These are phyloP conservation scores for Etheostoma cragini DNA, from an alignment of 2,113 vertebrate species.

Conservation along the genomic window DNA sequence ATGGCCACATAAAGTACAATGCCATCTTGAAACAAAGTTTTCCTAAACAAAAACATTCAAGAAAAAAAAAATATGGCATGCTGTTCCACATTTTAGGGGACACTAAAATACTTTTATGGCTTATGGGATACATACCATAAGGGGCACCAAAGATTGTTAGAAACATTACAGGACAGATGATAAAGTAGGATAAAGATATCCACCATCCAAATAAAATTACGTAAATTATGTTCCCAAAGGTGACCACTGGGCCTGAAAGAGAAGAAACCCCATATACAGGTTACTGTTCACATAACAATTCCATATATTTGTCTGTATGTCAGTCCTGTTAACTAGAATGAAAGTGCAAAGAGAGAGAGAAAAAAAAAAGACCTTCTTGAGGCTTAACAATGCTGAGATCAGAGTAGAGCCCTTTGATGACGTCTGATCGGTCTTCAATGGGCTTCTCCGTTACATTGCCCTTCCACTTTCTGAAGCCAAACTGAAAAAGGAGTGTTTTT, in stretches of 20 bases:
- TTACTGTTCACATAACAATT: not conserved
- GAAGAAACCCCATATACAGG: not conserved
- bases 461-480: slow-evolving; percentile 95
- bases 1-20: slow-evolving; percentile 88
- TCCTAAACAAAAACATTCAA: slow-evolving; percentile 61
- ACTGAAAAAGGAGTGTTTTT: slow-evolving; percentile 72
- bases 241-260: slow-evolving; percentile 83
- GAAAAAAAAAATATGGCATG: not conserved
- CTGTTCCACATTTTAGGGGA: not conserved
- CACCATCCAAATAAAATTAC: slow-evolving; percentile 91
- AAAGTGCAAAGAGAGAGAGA: not conserved
- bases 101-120: not conserved
- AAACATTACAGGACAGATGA: slow-evolving; percentile 86
- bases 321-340: not conserved
- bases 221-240: slow-evolving; percentile 86
- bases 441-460: slow-evolving; percentile 88
- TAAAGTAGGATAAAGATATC: slow-evolving; percentile 85
- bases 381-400: slow-evolving; percentile 85
- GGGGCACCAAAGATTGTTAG: slow-evolving; percentile 82
- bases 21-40: slow-evolving; percentile 84
- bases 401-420: slow-evolving; percentile 88
- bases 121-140: slow-evolving; percentile 81
- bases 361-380: slow-evolving; percentile 72
- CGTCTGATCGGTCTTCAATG: slow-evolving; percentile 87
- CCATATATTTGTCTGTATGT: not conserved